Base-by-base conservation (phyloP, 2,797 vertebrate genomes). In the Phaenicophaeus curvirostris region DNA sequence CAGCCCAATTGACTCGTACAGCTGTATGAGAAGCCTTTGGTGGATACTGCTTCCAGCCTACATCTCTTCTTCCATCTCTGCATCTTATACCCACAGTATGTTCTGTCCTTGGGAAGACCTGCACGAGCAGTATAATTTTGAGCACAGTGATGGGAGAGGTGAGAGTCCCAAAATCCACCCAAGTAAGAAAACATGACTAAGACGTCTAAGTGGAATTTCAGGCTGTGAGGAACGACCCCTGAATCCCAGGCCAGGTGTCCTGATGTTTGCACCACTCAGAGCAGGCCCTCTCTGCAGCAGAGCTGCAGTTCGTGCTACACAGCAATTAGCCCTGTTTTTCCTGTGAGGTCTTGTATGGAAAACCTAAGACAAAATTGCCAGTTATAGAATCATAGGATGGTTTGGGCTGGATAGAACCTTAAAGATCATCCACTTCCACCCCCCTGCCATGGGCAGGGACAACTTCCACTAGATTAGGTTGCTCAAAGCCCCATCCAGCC, bases 201-300 rank as follows among this genome's bases (percentile, higher is more conserved):
- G 33, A 89, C 53, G 74, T 46, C 11, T 46, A 35, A n/a, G 3
- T 53, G 31, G 19, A 16, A 59, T 74, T 83, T 82, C 44, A 79
- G 31, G 24, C 28, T 58, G 50, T 48, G 27, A 20, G 83, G 20
- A 78, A 58, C 37, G 24, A 59, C 59, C 27, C 11, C 39, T 69
- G 73, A 69, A 59, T 54, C 15, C 50, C 17, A 57, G 54, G 28
- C 3, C 11, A 39, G 41, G 14, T 77, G 19, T 6, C 25, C 11
- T 51, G 58, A 65, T 13, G 15, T 23, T 46, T 20, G 12, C 0
- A 1, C 23, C 58, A 48, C 1, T 0, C 62, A 31, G 15, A 17
- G 30, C 16, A 44, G 63, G 8, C 41, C 14, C 5, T 10, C 33
- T 84, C 53, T 66, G 73, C 62, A 30, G n/a, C 2, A 65, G 25